Base-by-base conservation (phyloP, 2,888 invertebrate genomes). In the Orthonevra nobilis region DNA sequence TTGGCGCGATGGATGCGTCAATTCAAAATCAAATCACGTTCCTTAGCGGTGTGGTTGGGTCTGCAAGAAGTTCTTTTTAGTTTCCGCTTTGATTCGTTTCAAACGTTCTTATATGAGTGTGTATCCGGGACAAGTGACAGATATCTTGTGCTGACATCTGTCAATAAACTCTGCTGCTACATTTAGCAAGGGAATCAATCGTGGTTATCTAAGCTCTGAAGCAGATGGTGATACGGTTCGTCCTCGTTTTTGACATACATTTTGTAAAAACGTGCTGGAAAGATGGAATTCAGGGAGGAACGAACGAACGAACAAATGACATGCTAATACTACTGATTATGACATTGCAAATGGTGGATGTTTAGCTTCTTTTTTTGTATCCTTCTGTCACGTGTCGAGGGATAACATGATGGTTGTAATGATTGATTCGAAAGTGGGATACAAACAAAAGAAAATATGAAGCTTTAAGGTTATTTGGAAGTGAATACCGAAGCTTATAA, bases 21-120 rank as follows among this genome's bases (percentile, higher is more conserved):
- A 40, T 40, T 3, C 19, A 14, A 15, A 63, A 38, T 63, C 50
- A 10, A 30, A 50, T 38, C 63, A 63, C 63, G 63, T 63, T 50
- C 5, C 14, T 14, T 15, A 3, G 14, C 15, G 19, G 50, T 20
- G 38, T 30, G 20, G 46, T 28, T 48, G n/a, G n/a, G n/a, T n/a
- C n/a, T n/a, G n/a, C 48, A 48, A 26, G 17, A 36, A 46, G 10
- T 26, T 28, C 36, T 61, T 7, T n/a, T n/a, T 26, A 17, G 54
- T 48, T 48, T 36, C 36, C 36, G 48, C 3, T 61, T 19, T 19
- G n/a, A n/a, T 1, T 0, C 23, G 5, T 10, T 28, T 30, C 28
- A n/a, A n/a, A n/a, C n/a, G 1, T 12, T 44, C 44, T 30, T 30
- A 5, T 20, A 14, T 14, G 23, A 23, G 20, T 46, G 20, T 42